phyloP scores from a whole-genome alignment of 2,888 invertebrate genomes.

The Aspidapion aeneum region DNA sequence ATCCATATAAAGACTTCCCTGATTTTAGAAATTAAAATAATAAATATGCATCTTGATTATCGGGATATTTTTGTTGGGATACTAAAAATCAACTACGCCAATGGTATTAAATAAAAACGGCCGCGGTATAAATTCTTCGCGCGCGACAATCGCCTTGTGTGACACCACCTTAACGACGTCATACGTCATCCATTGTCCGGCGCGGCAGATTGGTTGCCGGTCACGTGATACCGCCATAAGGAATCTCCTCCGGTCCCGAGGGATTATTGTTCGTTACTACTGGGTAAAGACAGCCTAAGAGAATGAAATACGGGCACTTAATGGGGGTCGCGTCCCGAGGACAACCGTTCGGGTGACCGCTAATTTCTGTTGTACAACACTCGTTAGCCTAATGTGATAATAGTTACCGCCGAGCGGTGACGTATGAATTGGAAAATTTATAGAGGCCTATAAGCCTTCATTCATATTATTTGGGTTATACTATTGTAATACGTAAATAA shows the following conservation, averaged over 20 bases:
- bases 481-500: too few species aligned
- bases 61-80: too few species aligned
- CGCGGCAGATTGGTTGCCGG: slow-evolving; percentile 20
- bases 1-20: too few species aligned
- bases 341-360: not conserved
- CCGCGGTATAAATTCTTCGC: slow-evolving; percentile 20
- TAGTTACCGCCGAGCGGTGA: not conserved
- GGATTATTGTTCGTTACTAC: too few species aligned
- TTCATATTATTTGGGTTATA: too few species aligned
- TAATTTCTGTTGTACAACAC: not conserved
- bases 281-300: not conserved
- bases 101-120: slow-evolving; percentile 15
- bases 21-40: too few species aligned
- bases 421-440: not conserved
- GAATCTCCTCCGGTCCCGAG: slow-evolving; percentile 24
- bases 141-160: slow-evolving; percentile 24
- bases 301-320: not conserved
- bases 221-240: slow-evolving; percentile 27
- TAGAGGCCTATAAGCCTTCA: too few species aligned
- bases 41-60: too few species aligned
- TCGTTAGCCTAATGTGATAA: not conserved
- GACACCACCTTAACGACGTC: slow-evolving; percentile 26
- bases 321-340: not conserved
- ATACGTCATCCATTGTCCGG: slow-evolving; percentile 25
- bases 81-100: not conserved